Conservation (phyloP, 2,888 invertebrate genomes). For the Spodoptera littoralis region DNA sequence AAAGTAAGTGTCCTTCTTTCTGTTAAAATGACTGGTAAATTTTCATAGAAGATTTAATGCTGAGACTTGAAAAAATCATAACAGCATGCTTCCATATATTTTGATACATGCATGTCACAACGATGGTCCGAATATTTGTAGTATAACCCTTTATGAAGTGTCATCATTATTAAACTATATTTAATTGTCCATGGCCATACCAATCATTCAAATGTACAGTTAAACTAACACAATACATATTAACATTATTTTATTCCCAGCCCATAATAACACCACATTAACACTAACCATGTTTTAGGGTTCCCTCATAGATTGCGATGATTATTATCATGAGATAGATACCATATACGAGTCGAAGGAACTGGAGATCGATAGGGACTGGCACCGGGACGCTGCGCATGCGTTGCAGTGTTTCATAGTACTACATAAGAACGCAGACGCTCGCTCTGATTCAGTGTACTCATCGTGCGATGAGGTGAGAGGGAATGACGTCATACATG, state of each 20-base stretch:
- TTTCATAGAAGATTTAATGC: too few species aligned
- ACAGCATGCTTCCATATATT: too few species aligned
- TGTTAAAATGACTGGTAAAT: too few species aligned
- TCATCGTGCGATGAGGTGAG: conserved; percentile 73
- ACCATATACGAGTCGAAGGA: conserved; percentile 81
- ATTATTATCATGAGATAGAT: conserved; percentile 80
- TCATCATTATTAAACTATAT: too few species aligned
- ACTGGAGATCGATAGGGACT: conserved; percentile 63
- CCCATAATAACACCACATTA: conserved; percentile 38
- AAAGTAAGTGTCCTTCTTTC: conserved; percentile 80
- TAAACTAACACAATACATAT: conserved; percentile 17
- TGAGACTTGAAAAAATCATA: too few species aligned
- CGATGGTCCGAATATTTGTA: too few species aligned
- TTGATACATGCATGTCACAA: too few species aligned
- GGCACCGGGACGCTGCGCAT: conserved; percentile 70
- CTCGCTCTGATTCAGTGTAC: conserved; percentile 60
- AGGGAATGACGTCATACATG: conserved; percentile 6
- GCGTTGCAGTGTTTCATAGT: conserved; percentile 72
- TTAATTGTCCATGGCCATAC: too few species aligned
- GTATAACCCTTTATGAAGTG: too few species aligned
- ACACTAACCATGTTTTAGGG: conserved; percentile 61
- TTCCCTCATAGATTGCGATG: conserved; percentile 63
- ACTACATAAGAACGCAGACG: conserved; percentile 64
- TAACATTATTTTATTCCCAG: conserved; percentile 13
- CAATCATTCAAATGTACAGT: background rate